Evolutionary conservation across 2,888 invertebrate genomes (phyloP), one percentile per base, ranked within the genome.

Genomic region (Polylopha cassiicola): DNA sequence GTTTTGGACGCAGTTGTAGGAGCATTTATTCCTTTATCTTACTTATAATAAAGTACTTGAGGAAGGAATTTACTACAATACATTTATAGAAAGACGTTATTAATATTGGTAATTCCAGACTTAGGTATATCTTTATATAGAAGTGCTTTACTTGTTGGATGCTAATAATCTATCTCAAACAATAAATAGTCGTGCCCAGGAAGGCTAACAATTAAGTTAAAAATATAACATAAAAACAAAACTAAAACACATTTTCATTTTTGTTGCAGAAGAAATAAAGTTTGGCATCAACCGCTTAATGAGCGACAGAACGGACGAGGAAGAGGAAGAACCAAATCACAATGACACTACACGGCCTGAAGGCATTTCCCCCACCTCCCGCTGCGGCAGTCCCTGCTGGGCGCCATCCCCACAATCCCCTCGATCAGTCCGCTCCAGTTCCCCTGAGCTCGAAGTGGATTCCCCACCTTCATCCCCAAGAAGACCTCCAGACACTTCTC

Each of bases 201-300:
- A n/a, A n/a, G n/a, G n/a, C n/a, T n/a, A n/a, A n/a, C n/a, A n/a
- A n/a, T n/a, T n/a, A n/a, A n/a, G n/a, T n/a, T n/a, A n/a, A n/a
- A n/a, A n/a, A n/a, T n/a, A n/a, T n/a, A n/a, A n/a, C n/a, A n/a
- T n/a, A n/a, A n/a, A n/a, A n/a, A n/a, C n/a, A 7, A n/a, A 7
- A 22, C 10, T 15, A 7, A 16, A 8, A 16, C 33, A 28, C 20
- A 6, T n/a, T 32, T 8, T 55, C 50, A 50, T 49, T 63, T 68
- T 70, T 46, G 48, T 88, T 88, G 2, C 90, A 94, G 95, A 93
- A 62, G 91, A 92, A 67, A 90, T 95, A 61, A 94, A 94, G 61
- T 95, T 95, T 61, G 94, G 95, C 43, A 91, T 95, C 60, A 93
- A 90, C 71, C 90, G 95, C 44, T 79, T 95, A 53, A 92, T 95